Evolutionary conservation across 2,113 vertebrate species (phyloP).

Genomic region (Carettochelys insculpta): DNA sequence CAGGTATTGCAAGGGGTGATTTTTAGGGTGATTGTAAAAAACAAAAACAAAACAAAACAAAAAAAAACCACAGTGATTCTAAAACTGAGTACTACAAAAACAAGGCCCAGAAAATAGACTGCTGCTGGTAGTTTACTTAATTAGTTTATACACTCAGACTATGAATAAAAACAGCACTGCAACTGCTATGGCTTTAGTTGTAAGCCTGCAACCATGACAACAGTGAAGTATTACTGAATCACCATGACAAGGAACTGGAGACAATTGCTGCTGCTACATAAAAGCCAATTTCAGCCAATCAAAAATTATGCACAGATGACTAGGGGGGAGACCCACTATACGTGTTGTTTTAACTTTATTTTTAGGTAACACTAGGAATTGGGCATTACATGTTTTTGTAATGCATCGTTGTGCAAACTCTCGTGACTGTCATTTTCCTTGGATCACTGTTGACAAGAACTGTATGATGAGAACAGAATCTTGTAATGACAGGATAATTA

Average conservation of each 20-base stretch:
- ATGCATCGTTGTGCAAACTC: background rate
- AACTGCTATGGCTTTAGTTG: slow-evolving; percentile 53
- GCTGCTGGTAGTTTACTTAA: slow-evolving; percentile 53
- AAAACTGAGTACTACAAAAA: background rate
- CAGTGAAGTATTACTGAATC: slow-evolving; percentile 61
- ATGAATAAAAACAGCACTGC: slow-evolving; percentile 64
- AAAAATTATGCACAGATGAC: background rate
- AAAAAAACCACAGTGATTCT: no score
- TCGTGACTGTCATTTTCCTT: accelerated
- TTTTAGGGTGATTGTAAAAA: background rate
- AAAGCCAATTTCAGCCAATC: background rate
- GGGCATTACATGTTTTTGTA: background rate
- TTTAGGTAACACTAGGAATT: background rate
- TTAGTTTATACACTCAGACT: slow-evolving; percentile 57
- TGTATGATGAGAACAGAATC: background rate
- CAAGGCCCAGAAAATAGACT: slow-evolving; percentile 24
- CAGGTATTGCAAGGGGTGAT: background rate
- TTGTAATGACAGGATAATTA: background rate
- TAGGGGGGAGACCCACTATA: background rate
- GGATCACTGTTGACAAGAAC: background rate
- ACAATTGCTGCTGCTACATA: slow-evolving; percentile 8
- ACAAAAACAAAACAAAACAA: no score
- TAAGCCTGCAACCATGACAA: slow-evolving; percentile 72
- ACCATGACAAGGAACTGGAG: slow-evolving; percentile 63
- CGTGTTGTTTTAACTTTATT: accelerated